Conservation (phyloP, 2,797 vertebrate genomes). For the Hippopotamyrus pictus region DNA sequence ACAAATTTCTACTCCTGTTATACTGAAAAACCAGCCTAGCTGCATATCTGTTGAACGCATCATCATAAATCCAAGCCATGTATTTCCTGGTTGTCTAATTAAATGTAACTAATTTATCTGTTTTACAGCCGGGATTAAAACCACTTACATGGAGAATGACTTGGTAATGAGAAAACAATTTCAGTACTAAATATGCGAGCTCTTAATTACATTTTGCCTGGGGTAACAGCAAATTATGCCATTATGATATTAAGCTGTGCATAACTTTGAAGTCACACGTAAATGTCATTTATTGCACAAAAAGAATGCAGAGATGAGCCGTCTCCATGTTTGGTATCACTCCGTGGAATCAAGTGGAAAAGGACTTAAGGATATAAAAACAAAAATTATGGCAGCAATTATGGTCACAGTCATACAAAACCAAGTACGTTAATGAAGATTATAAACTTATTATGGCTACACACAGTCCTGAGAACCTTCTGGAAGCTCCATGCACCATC, state of each 20-base stretch:
- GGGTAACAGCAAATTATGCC: conserved; percentile 50
- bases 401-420: neutral
- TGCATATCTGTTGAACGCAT: conserved; percentile 49
- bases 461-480: neutral
- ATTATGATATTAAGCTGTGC: conserved; percentile 50
- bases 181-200: conserved; percentile 60
- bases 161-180: conserved; percentile 62
- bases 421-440: neutral
- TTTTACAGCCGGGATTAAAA: conserved; percentile 69
- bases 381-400: neutral
- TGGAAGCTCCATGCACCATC: neutral
- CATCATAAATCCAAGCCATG: conserved; percentile 54
- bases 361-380: neutral
- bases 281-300: conserved; percentile 35
- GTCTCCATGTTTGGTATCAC: neutral
- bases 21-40: neutral
- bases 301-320: conserved; percentile 28
- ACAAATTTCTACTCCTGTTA: neutral
- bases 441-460: neutral
- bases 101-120: conserved; percentile 75
- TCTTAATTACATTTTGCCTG: conserved; percentile 70
- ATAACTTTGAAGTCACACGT: conserved; percentile 49
- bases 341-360: conserved; percentile 19
- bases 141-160: conserved; percentile 50
- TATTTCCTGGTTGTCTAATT: conserved; percentile 62